Conservation (phyloP, 1,140 invertebrate genomes). For the Onthophagus taurus region DNA sequence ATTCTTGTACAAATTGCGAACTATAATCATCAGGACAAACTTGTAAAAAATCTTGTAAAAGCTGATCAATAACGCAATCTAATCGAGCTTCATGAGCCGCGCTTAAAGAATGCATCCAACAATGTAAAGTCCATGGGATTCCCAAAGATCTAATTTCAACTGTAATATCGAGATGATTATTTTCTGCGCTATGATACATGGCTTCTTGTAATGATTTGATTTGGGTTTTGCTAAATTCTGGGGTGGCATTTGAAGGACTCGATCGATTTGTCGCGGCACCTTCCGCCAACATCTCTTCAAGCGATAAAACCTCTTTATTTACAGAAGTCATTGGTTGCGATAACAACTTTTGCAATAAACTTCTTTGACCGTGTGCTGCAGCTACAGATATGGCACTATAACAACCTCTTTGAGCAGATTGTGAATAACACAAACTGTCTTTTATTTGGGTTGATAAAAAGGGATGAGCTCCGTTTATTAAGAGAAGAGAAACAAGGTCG, state of each 20-base stretch:
- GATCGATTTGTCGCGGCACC: slow-evolving; percentile 33
- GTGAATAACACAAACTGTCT: slow-evolving; percentile 75
- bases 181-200: slow-evolving; percentile 87
- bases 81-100: slow-evolving; percentile 74
- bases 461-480: slow-evolving; percentile 76
- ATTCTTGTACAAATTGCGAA: slow-evolving; percentile 81
- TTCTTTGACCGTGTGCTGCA: slow-evolving; percentile 72
- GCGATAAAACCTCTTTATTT: slow-evolving; percentile 65
- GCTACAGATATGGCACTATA: slow-evolving; percentile 80
- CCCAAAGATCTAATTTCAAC: slow-evolving; percentile 72
- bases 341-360: slow-evolving; percentile 65
- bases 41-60: slow-evolving; percentile 83
- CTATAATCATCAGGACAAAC: slow-evolving; percentile 79
- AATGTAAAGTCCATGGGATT: slow-evolving; percentile 81
- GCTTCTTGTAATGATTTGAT: slow-evolving; percentile 79
- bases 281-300: slow-evolving; percentile 86
- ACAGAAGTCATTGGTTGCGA: slow-evolving; percentile 61
- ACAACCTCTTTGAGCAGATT: slow-evolving; percentile 71
- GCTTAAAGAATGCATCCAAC: slow-evolving; percentile 80
- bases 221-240: slow-evolving; percentile 70
- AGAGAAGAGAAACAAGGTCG: slow-evolving; percentile 68
- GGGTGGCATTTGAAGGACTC: slow-evolving; percentile 23
- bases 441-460: slow-evolving; percentile 76
- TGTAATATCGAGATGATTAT: slow-evolving; percentile 80
- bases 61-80: slow-evolving; percentile 79